Conservation (phyloP, 2,113 vertebrate genomes). For the Toxotes jaculatrix region DNA sequence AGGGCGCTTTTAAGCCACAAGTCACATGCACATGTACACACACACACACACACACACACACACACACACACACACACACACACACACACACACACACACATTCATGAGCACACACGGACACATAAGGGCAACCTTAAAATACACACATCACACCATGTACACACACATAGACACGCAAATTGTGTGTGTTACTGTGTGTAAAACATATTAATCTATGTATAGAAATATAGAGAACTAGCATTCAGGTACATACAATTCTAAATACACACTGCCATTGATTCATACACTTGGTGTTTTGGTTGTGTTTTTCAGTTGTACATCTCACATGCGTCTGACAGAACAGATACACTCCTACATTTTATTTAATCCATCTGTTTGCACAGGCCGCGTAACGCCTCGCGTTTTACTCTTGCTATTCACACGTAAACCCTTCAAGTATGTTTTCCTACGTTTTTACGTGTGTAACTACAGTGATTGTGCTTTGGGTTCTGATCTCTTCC, state of each 20-base stretch:
- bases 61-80: constrained; percentile 57
- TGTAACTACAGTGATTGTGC: too few species aligned
- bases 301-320: too few species aligned
- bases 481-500: not conserved
- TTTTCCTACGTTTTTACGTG: too few species aligned
- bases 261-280: not conserved
- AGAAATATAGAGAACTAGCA: not conserved
- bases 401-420: too few species aligned
- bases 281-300: not conserved
- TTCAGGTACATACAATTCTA: not conserved
- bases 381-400: too few species aligned
- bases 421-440: too few species aligned
- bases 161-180: not conserved
- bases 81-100: not conserved
- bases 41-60: not conserved
- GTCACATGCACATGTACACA: constrained; percentile 77
- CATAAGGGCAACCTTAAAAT: constrained; percentile 28
- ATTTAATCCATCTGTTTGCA: too few species aligned
- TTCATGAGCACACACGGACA: not conserved
- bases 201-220: not conserved
- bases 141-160: constrained; percentile 1
- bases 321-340: too few species aligned
- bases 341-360: too few species aligned
- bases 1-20: constrained; percentile 89
- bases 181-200: not conserved